Conservation (phyloP, 2,797 vertebrate genomes). For the Psittacula echo region DNA sequence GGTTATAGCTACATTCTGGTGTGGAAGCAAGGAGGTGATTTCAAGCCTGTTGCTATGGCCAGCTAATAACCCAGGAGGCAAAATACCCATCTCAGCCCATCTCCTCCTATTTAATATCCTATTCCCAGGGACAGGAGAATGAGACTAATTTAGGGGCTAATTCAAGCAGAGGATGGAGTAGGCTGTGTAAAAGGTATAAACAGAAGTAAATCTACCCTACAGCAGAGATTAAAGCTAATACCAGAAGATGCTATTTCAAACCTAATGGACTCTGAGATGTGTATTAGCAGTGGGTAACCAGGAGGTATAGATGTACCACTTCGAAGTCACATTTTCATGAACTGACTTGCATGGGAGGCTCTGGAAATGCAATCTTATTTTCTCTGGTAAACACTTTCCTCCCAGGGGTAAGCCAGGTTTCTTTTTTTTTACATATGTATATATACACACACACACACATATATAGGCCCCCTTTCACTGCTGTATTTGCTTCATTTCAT, state of each 20-base stretch:
- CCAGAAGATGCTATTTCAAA: neutral
- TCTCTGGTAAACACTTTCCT: neutral
- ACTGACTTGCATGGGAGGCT: neutral
- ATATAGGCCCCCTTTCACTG: neutral
- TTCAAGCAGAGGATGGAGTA: neutral
- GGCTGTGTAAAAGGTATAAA: neutral
- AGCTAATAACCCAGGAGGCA: neutral
- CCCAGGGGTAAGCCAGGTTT: neutral
- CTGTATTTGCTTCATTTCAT: neutral
- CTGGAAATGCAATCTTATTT: neutral
- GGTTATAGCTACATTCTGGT: neutral
- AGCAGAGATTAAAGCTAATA: conserved; percentile 1
- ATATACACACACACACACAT: neutral
- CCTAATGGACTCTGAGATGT: neutral
- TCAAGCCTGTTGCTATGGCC: neutral
- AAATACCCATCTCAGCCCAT: neutral
- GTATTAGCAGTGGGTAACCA: neutral
- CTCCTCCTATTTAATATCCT: neutral
- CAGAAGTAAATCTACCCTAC: neutral
- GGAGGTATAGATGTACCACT: neutral
- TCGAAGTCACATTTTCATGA: neutral
- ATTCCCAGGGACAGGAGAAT: neutral
- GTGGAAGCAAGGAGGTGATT: neutral
- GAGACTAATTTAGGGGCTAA: neutral
- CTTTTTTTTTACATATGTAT: neutral